These are phyloP conservation scores for Ceuthmochares aereus DNA, from an alignment of 2,113 vertebrate genomes.

Conservation along the genomic window DNA sequence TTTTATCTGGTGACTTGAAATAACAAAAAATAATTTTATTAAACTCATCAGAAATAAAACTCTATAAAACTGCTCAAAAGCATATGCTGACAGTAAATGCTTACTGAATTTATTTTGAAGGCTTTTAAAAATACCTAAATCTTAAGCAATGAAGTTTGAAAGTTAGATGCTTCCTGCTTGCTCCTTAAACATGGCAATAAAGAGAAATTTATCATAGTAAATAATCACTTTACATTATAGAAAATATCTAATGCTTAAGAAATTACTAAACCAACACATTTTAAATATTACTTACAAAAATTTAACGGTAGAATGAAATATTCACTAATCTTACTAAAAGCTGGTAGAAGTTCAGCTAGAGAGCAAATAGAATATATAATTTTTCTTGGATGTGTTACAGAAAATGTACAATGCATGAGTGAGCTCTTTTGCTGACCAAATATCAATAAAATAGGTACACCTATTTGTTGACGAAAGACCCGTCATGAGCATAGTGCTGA, in stretches of 20 bases:
- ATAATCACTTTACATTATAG: not conserved
- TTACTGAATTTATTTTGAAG: not conserved
- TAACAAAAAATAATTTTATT: not conserved
- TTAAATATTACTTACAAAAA: not conserved
- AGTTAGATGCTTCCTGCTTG: not conserved
- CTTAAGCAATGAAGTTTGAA: not conserved
- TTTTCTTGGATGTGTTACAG: not conserved
- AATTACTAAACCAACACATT: not conserved
- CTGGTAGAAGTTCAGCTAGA: not conserved
- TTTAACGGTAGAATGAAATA: not conserved
- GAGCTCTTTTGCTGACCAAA: not conserved
- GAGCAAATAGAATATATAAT: not conserved
- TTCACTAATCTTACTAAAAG: not conserved
- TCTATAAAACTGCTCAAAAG: not conserved
- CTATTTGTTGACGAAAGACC: not conserved
- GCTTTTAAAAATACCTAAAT: not conserved
- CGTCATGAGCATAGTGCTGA: not conserved
- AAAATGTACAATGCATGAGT: not conserved
- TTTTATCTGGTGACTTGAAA: not conserved
- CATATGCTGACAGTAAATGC: not conserved
- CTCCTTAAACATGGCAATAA: not conserved
- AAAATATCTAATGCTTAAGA: not conserved
- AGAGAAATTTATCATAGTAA: not conserved
- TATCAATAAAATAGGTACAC: not conserved
- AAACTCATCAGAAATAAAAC: not conserved